Evolutionary conservation across 2,113 vertebrate species (phyloP).

Genomic region (Sphaerodactylus townsendi): DNA sequence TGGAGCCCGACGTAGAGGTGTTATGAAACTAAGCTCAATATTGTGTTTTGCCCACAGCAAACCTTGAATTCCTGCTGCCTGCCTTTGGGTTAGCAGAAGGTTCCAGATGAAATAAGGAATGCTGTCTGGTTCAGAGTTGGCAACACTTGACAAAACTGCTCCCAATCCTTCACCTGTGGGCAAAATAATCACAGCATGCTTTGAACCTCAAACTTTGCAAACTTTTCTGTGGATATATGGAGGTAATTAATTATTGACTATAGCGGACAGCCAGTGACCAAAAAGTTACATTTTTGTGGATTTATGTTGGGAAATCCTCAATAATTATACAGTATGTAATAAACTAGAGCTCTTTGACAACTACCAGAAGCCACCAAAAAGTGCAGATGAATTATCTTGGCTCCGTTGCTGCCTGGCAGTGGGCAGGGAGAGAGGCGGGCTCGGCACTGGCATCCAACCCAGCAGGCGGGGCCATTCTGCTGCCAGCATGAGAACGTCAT

Average conservation of each 20-base stretch:
- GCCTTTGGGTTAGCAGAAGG: background rate
- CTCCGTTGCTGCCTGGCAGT: no score
- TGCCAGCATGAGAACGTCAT: no score
- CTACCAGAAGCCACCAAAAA: constrained; percentile 25
- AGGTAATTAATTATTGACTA: background rate
- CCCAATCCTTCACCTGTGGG: background rate
- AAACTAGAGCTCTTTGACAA: background rate
- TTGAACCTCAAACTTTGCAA: background rate
- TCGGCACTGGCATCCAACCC: no score
- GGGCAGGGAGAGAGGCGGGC: no score
- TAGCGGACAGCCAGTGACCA: background rate
- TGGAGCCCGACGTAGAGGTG: background rate
- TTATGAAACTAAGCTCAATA: no score
- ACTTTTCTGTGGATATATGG: background rate
- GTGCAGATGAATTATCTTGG: no score
- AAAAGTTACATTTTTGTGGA: constrained; percentile 23
- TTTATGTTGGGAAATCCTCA: constrained; percentile 11
- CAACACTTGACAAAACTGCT: background rate
- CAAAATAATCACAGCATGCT: background rate
- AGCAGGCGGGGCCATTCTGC: no score
- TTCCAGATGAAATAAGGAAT: background rate
- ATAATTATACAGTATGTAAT: constrained; percentile 15
- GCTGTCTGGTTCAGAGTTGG: background rate
- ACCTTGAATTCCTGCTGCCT: background rate
- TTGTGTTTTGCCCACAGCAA: background rate